Conservation (phyloP, 2,888 invertebrate genomes). For the Eristalis intricaria region DNA sequence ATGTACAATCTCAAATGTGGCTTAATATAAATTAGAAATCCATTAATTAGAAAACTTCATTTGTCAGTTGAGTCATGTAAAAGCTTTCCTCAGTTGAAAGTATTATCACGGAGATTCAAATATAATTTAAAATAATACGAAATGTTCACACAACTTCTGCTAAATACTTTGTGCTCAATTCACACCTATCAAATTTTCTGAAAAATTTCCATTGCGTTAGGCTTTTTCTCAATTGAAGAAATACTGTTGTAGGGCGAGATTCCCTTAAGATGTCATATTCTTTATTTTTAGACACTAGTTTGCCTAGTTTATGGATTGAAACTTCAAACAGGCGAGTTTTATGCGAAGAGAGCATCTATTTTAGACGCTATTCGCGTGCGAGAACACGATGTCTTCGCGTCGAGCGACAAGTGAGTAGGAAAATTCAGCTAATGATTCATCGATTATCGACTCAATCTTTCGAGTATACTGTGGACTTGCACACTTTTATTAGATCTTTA, state of each 20-base stretch:
- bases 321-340: background rate
- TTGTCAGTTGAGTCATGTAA: too few relatives aligned
- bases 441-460: background rate
- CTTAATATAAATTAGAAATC: too few relatives aligned
- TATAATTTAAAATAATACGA: background rate
- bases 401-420: background rate
- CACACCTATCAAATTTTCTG: background rate
- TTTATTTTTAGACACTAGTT: background rate
- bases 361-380: background rate
- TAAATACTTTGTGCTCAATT: background rate
- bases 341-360: background rate
- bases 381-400: background rate
- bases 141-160: background rate
- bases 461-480: background rate
- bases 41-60: too few relatives aligned
- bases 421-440: background rate
- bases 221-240: background rate
- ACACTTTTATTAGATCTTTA: background rate
- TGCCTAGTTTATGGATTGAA: background rate
- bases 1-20: too few relatives aligned
- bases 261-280: background rate
- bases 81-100: too few relatives aligned
- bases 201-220: background rate
- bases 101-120: too few relatives aligned
- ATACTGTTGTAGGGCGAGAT: background rate